phyloP scores from a whole-genome alignment of 2,797 vertebrate genomes.

The Atherinosoma microstoma region DNA sequence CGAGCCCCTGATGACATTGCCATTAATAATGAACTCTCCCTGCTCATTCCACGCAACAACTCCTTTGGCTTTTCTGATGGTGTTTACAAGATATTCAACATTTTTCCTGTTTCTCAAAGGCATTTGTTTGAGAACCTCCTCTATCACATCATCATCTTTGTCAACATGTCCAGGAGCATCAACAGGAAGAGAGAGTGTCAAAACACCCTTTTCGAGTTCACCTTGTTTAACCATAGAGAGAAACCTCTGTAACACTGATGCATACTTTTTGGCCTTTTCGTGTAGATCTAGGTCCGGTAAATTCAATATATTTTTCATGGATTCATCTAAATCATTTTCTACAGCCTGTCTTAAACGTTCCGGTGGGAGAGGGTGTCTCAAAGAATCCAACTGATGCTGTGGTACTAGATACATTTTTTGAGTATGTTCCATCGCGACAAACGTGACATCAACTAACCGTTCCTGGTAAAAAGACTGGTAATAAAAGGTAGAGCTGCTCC shows the following conservation, averaged over 20 bases:
- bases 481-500: not conserved
- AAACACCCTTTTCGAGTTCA: not conserved
- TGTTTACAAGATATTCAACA: not conserved
- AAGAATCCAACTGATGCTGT: not conserved
- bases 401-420: not conserved
- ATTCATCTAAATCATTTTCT: not conserved
- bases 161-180: not conserved
- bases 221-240: not conserved
- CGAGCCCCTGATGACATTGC: too few species aligned
- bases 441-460: too few species aligned
- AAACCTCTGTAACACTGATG: not conserved
- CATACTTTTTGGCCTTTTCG: not conserved
- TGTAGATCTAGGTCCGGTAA: not conserved
- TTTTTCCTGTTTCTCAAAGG: not conserved
- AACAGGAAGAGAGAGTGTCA: not conserved
- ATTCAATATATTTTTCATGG: not conserved
- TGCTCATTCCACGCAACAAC: too few species aligned
- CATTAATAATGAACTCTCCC: too few species aligned
- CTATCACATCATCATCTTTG: not conserved
- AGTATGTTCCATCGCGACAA: not conserved
- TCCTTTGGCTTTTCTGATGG: not conserved
- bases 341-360: not conserved
- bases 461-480: not conserved
- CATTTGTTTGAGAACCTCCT: not conserved
- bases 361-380: not conserved